These are phyloP conservation scores for Megalops atlanticus DNA, from an alignment of 2,113 vertebrate species.

Conservation along the genomic window DNA sequence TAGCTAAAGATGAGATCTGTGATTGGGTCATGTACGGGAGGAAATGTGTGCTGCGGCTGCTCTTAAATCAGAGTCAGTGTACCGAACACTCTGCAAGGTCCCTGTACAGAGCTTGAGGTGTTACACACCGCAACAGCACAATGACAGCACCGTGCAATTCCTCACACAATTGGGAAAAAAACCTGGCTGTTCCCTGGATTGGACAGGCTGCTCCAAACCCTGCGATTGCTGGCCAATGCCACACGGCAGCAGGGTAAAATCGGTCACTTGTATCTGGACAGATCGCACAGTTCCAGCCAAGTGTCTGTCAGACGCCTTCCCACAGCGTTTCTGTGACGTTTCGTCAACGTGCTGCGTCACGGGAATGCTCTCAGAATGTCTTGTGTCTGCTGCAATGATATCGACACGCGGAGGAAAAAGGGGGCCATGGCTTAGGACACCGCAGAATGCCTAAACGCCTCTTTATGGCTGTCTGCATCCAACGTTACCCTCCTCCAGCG, in stretches of 20 bases:
- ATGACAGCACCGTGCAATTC: neutral
- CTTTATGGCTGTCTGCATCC: neutral
- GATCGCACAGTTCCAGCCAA: too few relatives aligned
- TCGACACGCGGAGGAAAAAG: neutral
- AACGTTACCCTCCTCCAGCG: neutral
- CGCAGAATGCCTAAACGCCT: neutral
- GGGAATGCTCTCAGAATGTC: too few relatives aligned
- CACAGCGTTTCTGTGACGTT: neutral
- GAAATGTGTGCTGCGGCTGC: too few relatives aligned
- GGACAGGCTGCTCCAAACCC: too few relatives aligned
- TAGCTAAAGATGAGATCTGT: neutral
- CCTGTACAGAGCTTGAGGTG: neutral
- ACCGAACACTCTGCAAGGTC: neutral
- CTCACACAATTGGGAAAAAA: neutral
- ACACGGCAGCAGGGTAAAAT: too few relatives aligned
- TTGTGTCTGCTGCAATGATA: neutral
- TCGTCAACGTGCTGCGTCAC: neutral
- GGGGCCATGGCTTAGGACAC: neutral
- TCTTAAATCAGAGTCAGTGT: too few relatives aligned
- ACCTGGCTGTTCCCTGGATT: neutral
- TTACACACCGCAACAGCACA: neutral
- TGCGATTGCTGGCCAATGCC: too few relatives aligned
- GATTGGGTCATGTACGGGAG: too few relatives aligned
- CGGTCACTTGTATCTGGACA: too few relatives aligned
- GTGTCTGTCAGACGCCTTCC: neutral